Conservation (phyloP, 23 tunicate species). For the Aplidium turbinatum region DNA sequence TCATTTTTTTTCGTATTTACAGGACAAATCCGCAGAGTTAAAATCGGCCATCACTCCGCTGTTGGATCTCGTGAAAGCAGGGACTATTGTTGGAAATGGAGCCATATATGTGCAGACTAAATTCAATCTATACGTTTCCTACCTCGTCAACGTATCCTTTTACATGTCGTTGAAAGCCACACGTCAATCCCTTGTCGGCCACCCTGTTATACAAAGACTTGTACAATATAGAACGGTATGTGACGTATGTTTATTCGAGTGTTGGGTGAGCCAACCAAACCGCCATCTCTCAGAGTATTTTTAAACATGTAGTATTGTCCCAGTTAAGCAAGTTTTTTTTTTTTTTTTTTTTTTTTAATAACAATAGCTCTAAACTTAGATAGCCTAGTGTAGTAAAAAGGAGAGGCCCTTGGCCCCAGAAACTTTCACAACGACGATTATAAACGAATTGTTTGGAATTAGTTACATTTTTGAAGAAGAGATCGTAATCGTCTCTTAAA, state of each 20-base stretch:
- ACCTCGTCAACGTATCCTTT: constrained; percentile 77
- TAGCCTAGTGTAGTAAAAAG: too few species aligned
- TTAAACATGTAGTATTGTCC: too few species aligned
- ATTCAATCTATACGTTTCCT: constrained; percentile 46
- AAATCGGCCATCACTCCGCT: constrained; percentile 40
- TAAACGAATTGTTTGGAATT: too few species aligned
- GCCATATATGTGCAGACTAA: constrained; percentile 51
- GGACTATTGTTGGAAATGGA: constrained; percentile 40
- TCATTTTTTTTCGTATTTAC: constrained; percentile 23
- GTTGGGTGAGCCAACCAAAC: too few species aligned
- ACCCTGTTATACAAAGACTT: constrained; percentile 72
- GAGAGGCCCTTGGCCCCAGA: too few species aligned
- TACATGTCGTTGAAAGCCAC: constrained; percentile 69
- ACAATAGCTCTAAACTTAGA: too few species aligned
- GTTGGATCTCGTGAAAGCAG: constrained; percentile 37
- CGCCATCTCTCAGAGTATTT: too few species aligned
- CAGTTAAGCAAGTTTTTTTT: too few species aligned
- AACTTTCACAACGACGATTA: too few species aligned
- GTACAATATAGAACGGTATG: constrained; percentile 80
- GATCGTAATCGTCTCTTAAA: too few species aligned
- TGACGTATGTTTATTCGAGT: background rate
- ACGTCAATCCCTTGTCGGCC: constrained; percentile 31
- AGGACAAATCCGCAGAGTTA: constrained; percentile 56
- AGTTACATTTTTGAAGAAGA: too few species aligned
- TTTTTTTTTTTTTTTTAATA: too few species aligned